Evolutionary conservation across 2,888 invertebrate species (phyloP).

Genomic region (Clanis bilineata): DNA sequence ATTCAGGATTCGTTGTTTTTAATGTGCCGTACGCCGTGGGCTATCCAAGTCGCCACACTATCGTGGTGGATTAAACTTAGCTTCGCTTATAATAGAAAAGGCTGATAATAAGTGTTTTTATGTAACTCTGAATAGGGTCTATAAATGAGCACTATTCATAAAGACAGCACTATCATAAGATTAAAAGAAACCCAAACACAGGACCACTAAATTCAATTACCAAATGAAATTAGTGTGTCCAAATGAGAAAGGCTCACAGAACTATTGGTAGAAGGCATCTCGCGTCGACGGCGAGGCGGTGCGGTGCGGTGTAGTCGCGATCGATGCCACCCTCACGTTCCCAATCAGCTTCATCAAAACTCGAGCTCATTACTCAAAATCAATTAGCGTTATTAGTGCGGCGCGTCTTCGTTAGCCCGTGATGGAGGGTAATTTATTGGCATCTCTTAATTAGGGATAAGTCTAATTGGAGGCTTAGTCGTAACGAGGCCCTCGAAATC

Average conservation of each 20-base stretch:
- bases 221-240: conserved; percentile 28
- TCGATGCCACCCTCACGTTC: conserved; percentile 61
- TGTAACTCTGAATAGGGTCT: neutral
- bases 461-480: conserved; percentile 84
- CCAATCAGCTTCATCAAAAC: conserved; percentile 80
- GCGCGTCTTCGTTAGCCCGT: conserved; percentile 82
- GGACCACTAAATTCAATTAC: conserved; percentile 31
- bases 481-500: conserved; percentile 83
- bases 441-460: conserved; percentile 84
- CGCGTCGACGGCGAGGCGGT: conserved; percentile 5
- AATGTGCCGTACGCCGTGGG: too few species aligned
- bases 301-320: conserved; percentile 44
- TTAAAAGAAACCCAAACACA: conserved; percentile 23
- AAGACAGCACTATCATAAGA: conserved; percentile 13
- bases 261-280: conserved; percentile 20
- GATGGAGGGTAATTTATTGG: conserved; percentile 84
- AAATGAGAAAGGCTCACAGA: conserved; percentile 30
- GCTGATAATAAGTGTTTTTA: too few species aligned
- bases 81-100: too few species aligned
- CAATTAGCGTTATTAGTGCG: conserved; percentile 82
- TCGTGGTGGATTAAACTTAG: too few species aligned
- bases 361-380: conserved; percentile 82
- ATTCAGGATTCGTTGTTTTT: too few species aligned
- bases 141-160: conserved; percentile 10
- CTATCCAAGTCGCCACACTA: too few species aligned